Conservation (phyloP, 2,888 invertebrate genomes). For the Lissonota sp. region DNA sequence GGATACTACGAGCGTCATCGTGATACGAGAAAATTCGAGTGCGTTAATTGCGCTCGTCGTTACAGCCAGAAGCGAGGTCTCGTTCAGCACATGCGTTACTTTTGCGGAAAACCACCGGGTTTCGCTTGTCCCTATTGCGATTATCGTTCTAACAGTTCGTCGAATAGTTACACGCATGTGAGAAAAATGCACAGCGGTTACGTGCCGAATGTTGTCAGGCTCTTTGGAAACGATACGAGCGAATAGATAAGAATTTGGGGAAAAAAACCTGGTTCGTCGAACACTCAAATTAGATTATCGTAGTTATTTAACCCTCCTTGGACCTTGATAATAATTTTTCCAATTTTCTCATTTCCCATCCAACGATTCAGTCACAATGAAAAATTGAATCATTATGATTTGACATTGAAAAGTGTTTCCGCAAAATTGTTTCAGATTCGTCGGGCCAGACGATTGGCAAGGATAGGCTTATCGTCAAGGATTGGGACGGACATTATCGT, state of each 20-base stretch:
- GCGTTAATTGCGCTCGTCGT: constrained; percentile 57
- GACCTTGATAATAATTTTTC: neutral
- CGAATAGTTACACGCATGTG: constrained; percentile 65
- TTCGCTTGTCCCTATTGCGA: constrained; percentile 73
- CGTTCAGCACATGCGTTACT: constrained; percentile 68
- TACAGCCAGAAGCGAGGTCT: constrained; percentile 61
- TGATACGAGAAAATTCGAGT: constrained; percentile 54
- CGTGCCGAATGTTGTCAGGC: constrained; percentile 49
- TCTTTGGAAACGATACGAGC: constrained; percentile 34
- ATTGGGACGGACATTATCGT: constrained; percentile 16
- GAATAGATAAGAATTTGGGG: constrained; percentile 25
- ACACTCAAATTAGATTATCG: too few relatives aligned
- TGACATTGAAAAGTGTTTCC: constrained; percentile 16
- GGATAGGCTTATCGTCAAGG: too few relatives aligned
- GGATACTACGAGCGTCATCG: constrained; percentile 39
- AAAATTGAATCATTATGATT: too few relatives aligned
- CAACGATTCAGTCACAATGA: too few relatives aligned
- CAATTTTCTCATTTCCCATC: neutral
- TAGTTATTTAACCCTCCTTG: too few relatives aligned
- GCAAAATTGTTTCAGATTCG: constrained; percentile 39
- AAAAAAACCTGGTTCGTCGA: too few relatives aligned
- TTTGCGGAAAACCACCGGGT: constrained; percentile 72
- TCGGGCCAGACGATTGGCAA: neutral
- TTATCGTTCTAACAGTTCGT: constrained; percentile 60
- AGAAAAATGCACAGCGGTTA: constrained; percentile 59